Conservation (phyloP, 2,888 invertebrate species). For the Platycnemis pennipes region DNA sequence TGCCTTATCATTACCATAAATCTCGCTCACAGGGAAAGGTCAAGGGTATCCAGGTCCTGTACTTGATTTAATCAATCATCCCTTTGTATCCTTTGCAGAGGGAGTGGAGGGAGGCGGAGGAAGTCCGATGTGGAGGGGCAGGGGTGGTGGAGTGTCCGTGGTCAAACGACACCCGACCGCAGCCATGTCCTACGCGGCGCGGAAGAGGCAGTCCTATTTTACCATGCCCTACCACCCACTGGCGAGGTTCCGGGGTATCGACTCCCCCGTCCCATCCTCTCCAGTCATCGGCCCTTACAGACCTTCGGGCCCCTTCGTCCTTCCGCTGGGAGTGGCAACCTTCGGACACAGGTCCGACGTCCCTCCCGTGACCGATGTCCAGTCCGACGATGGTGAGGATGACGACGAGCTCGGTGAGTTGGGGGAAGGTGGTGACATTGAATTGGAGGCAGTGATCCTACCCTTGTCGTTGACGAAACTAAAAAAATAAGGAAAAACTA, state of each 20-base stretch:
- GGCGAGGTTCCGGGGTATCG: conserved; percentile 55
- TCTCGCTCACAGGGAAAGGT: background rate
- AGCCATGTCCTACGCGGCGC: conserved; percentile 16
- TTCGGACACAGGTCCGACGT: conserved; percentile 21
- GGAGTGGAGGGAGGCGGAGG: background rate
- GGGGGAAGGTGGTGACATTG: background rate
- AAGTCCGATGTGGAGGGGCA: background rate
- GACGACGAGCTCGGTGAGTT: conserved; percentile 48
- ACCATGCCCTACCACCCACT: conserved; percentile 59
- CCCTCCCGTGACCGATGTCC: background rate
- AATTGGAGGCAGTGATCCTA: too few relatives aligned
- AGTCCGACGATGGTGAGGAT: background rate
- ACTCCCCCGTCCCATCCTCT: background rate
- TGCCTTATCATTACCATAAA: background rate
- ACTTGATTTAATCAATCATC: too few relatives aligned
- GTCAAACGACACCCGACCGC: conserved; percentile 42
- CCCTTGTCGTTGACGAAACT: too few relatives aligned
- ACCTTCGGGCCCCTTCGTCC: conserved; percentile 58
- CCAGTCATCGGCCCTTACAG: conserved; percentile 48
- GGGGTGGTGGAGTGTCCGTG: conserved; percentile 42
- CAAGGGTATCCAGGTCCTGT: too few relatives aligned
- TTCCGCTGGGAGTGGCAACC: conserved; percentile 3
- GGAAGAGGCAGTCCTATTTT: conserved; percentile 40
- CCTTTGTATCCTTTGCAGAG: background rate
- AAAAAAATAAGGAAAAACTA: too few relatives aligned